Evolutionary conservation across 2,797 vertebrate genomes (phyloP).

Genomic region (Periparus ater): DNA sequence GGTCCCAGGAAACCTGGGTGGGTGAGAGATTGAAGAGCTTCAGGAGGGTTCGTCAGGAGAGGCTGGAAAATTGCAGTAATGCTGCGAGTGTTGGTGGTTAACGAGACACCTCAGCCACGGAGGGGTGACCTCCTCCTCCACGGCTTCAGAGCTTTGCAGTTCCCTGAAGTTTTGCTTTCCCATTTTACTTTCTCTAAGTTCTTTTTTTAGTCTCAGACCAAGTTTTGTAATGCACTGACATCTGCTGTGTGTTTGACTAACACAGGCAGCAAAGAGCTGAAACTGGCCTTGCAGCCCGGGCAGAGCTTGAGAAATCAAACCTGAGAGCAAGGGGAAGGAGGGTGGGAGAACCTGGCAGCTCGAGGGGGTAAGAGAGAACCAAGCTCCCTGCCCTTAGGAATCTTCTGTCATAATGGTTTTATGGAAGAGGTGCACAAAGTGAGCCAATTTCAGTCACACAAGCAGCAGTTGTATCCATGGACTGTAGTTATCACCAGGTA

Average conservation of each 20-base stretch:
- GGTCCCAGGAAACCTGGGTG: neutral
- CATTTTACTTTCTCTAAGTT: neutral
- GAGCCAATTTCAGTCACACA: neutral
- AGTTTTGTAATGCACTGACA: constrained; percentile 68
- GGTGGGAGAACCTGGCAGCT: neutral
- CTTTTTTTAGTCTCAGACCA: neutral
- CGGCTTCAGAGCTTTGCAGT: neutral
- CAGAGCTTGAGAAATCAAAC: neutral
- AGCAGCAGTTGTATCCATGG: neutral
- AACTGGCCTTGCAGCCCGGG: neutral
- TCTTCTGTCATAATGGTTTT: neutral
- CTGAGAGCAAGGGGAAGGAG: neutral
- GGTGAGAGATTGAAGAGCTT: neutral
- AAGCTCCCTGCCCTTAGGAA: neutral
- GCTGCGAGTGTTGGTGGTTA: neutral
- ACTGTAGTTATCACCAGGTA: neutral
- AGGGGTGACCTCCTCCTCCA: neutral
- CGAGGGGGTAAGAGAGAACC: neutral
- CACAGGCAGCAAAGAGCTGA: neutral
- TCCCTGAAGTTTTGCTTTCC: neutral
- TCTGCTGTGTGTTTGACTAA: constrained; percentile 68
- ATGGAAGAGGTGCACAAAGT: neutral
- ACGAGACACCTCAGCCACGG: rapidly evolving
- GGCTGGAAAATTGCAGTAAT: neutral
- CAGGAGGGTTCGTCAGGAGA: neutral